Evolutionary conservation across 2,888 invertebrate species (phyloP).

Genomic region (Ichneumoninae sp.): DNA sequence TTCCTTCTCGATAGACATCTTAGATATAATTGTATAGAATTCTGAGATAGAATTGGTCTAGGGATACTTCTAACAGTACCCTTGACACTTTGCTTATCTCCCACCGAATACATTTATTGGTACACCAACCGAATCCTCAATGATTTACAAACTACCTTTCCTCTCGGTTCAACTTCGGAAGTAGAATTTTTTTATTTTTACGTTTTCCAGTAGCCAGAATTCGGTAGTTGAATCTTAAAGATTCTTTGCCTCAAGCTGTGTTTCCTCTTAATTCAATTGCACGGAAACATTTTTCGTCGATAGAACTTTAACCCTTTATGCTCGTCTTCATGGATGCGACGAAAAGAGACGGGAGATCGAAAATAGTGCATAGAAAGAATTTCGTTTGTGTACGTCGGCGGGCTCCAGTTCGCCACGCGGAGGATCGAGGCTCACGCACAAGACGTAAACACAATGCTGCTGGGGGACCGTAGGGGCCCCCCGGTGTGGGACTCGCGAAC

Average conservation of each 20-base stretch:
- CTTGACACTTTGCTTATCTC: conserved; percentile 67
- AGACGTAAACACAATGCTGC: conserved; percentile 74
- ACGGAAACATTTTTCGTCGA: conserved; percentile 35
- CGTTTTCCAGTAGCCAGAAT: background rate
- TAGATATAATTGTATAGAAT: conserved; percentile 63
- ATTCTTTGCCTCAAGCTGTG: background rate
- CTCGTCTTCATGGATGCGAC: background rate
- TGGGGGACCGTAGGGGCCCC: conserved; percentile 73
- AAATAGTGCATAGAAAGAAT: conserved; percentile 47
- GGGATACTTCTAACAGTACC: conserved; percentile 63
- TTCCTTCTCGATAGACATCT: conserved; percentile 68
- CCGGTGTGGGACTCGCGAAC: conserved; percentile 81
- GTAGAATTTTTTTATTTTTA: background rate
- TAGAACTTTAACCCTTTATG: conserved; percentile 40
- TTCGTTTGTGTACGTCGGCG: conserved; percentile 42
- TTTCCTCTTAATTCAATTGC: conserved; percentile 37
- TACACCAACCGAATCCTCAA: conserved; percentile 40
- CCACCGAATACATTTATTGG: conserved; percentile 57
- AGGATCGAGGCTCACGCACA: conserved; percentile 64
- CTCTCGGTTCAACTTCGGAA: background rate
- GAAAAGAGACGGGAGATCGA: conserved; percentile 28
- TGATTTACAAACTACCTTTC: conserved; percentile 56
- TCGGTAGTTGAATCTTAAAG: background rate
- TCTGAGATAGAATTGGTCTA: conserved; percentile 53
- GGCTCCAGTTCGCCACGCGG: conserved; percentile 26